Evolutionary conservation across 2,888 invertebrate genomes (phyloP).

Genomic region (Drymonia ruficornis): DNA sequence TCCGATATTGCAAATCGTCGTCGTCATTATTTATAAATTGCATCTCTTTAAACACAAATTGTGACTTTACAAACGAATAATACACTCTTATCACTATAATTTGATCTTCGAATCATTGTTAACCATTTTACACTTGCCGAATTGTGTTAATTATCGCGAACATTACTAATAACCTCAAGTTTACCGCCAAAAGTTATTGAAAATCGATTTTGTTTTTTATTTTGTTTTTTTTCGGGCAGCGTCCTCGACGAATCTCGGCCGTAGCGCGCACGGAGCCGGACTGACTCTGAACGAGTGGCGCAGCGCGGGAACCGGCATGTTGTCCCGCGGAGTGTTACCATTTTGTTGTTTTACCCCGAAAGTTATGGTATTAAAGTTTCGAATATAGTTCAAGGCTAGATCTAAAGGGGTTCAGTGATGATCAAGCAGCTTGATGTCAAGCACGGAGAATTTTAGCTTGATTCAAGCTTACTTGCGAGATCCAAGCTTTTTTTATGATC

Average conservation of each 20-base stretch:
- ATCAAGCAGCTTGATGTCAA: too few species aligned
- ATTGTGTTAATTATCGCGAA: conserved; percentile 14
- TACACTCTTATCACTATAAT: conserved; percentile 71
- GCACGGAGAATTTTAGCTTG: too few species aligned
- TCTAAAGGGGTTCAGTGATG: too few species aligned
- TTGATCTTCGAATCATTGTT: conserved; percentile 73
- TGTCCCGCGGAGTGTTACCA: conserved; percentile 44
- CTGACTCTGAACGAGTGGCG: conserved; percentile 49
- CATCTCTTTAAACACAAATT: conserved; percentile 77
- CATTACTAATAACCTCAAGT: conserved; percentile 17
- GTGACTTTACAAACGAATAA: conserved; percentile 59
- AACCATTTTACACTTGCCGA: conserved; percentile 47
- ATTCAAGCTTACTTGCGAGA: too few species aligned
- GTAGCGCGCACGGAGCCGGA: conserved; percentile 71
- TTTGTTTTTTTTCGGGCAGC: conserved; percentile 31
- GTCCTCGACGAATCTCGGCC: conserved; percentile 60
- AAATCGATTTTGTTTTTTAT: conserved; percentile 12
- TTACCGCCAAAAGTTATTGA: conserved; percentile 14
- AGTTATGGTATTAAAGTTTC: background rate
- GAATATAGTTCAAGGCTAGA: too few species aligned
- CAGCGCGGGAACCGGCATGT: conserved; percentile 51
- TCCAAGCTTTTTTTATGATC: too few species aligned
- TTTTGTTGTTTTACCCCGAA: background rate
- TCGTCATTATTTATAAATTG: conserved; percentile 82
- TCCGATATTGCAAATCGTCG: conserved; percentile 81